Evolutionary conservation across 2,113 vertebrate genomes (phyloP).

Genomic region (Oriolus oriolus): DNA sequence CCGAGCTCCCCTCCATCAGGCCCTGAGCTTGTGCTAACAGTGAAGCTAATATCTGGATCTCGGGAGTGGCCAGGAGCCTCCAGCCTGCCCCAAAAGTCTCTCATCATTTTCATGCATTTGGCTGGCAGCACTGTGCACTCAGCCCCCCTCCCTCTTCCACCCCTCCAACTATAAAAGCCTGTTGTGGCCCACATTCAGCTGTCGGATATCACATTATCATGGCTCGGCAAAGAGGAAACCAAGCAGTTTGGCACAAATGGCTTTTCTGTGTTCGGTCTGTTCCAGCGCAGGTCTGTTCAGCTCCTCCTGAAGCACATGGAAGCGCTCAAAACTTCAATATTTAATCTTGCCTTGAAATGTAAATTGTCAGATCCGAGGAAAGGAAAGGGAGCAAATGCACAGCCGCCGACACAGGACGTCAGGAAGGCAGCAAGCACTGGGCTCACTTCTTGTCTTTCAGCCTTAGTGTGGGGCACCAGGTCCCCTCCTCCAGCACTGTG

Average conservation of each 20-base stretch:
- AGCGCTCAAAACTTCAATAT: conserved; percentile 60
- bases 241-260: conserved; percentile 65
- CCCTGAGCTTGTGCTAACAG: neutral
- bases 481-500: neutral
- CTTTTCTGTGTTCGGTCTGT: conserved; percentile 59
- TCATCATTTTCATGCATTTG: neutral
- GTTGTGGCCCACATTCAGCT: conserved; percentile 54
- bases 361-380: conserved; percentile 33
- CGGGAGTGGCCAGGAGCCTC: neutral
- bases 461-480: neutral
- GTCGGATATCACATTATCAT: conserved; percentile 50
- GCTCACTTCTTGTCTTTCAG: neutral
- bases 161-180: conserved; percentile 16
- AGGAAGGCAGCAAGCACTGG: neutral
- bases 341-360: conserved; percentile 61
- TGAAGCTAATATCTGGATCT: neutral
- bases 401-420: rapidly evolving
- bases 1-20: neutral
- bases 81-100: neutral
- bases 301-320: conserved; percentile 56
- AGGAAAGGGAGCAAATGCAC: neutral
- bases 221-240: conserved; percentile 56
- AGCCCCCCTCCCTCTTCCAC: neutral
- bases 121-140: neutral
- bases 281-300: neutral